Evolutionary conservation across 2,113 vertebrate species (phyloP), one percentile per base, ranked within the genome.

Genomic region (Platysteira castanea): DNA sequence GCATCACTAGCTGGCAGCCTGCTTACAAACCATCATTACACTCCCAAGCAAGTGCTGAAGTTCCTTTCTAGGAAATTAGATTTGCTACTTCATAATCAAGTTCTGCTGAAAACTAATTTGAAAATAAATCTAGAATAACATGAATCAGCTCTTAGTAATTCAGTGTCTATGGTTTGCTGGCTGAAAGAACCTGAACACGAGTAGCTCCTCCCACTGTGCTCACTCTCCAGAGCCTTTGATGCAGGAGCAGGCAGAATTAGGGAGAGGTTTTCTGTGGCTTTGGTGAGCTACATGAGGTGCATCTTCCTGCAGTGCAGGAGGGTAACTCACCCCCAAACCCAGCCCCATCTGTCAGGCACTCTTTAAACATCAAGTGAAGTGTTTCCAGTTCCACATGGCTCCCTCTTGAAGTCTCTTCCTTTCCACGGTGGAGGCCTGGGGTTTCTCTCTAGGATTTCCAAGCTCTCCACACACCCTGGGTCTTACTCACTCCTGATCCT

Each of bases 21-120:
- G 53, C 84, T 89, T 71, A n/a, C 39, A 91, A 81, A 59, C 18
- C 53, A 52, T 63, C 44, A 42, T 70, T 89, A 54, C 7, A 35
- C 22, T 87, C 60, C 42, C 35, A 46, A 89, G 56, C 44, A 92
- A 79, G 83, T 44, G 56, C 44, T 71, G 19, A 76, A 83, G 75
- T 50, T 89, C 50, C 79, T 77, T 87, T 85, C 67, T 84, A 93
- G 82, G 50, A 91, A 91, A 93, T 93, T 80, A 74, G 85, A 90
- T 95, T 82, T 91, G 33, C 49, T 76, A 42, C 47, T 88, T 86
- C 39, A 44, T 85, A 84, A 96, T 84, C 75, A 67, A 89, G 46
- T 74, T 63, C 53, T 76, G 16, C 27, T 47, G 54, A 39, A 85
- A 87, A 52, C 26, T 80, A 82, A 96, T 86, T 79, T 74, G 68